A percentile compares a stretch with the other conserved stretches of the same genome.
These are phyloP conservation scores for Cataglyphis albicans DNA, from an alignment of 2,888 invertebrate species.

Conservation along the genomic window DNA sequence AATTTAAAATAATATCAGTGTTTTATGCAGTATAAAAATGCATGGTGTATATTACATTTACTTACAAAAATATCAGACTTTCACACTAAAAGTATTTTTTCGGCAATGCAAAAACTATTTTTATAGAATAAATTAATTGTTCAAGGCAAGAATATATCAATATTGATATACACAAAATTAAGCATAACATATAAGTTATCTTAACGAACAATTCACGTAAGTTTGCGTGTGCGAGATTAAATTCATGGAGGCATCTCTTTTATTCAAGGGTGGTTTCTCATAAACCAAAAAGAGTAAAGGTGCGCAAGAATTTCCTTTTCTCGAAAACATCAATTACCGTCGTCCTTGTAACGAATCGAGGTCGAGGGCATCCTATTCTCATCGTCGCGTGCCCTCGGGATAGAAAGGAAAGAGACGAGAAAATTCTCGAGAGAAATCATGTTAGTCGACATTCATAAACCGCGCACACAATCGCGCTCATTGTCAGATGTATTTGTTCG, in stretches of 20 bases:
- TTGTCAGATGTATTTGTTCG: conserved; percentile 62
- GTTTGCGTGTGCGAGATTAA: conserved; percentile 36
- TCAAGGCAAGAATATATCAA: background rate
- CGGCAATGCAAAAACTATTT: background rate
- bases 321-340: conserved; percentile 67
- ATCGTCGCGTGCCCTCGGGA: conserved; percentile 22
- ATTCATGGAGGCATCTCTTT: conserved; percentile 16
- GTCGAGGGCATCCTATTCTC: conserved; percentile 36
- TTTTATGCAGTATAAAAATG: conserved; percentile 16
- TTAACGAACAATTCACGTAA: conserved; percentile 10
- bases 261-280: conserved; percentile 38
- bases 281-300: conserved; percentile 34
- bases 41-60: conserved; percentile 27
- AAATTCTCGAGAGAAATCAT: conserved; percentile 35
- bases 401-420: conserved; percentile 15
- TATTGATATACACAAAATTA: background rate
- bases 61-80: background rate
- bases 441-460: conserved; percentile 45
- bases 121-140: background rate
- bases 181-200: conserved; percentile 6
- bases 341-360: conserved; percentile 63
- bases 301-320: conserved; percentile 56
- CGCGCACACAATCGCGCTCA: conserved; percentile 24
- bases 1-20: conserved; percentile 29
- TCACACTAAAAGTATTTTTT: background rate